Base-by-base conservation (phyloP, 2,888 invertebrate species). In the Balanococcus diminutus region DNA sequence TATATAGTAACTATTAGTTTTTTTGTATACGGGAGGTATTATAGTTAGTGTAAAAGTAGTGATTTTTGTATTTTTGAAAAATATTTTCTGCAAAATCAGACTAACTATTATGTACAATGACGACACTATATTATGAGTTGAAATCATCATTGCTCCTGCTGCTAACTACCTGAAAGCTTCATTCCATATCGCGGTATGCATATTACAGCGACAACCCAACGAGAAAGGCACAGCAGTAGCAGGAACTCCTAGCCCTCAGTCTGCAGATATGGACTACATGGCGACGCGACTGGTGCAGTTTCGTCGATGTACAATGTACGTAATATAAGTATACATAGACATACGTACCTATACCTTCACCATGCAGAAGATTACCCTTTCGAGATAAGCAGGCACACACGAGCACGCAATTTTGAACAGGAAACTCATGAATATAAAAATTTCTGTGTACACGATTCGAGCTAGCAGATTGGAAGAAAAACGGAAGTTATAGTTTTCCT, bases 381-480 rank as follows among this genome's bases (percentile, higher is more conserved):
- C 67, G 67, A 67, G 25, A 67, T 28, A 31, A 67, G 28, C 67
- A 42, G 42, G 67, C 25, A 67, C 28, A 42, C 67, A 67, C 31
- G 28, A 31, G 22, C 67, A 67, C 67, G 67, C 67, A 67, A 67
- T 67, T 67, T 67, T 67, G 28, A 28, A 67, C 67, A 31, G 67
- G 67, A 67, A 25, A 56, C 67, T 67, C 31, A 67, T 67, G 67
- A 67, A 67, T 67, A 67, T 67, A 67, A 67, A 67, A 67, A 67
- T 67, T 67, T 67, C 67, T 67, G 67, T 14, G 42, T 67, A 67
- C 67, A 67, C 67, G 67, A 67, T 67, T 22, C 14, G 31, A 25
- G 19, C 14, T 11, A 25, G 19, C 28, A 25, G 67, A 28, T 31
- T 67, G 28, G 67, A 22, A 28, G 67, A 67, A 67, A 67, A 67